A percentile compares a stretch with the other conserved stretches of the same genome.
phyloP scores from a whole-genome alignment of 1,140 invertebrate genomes.

The Atta texana region DNA sequence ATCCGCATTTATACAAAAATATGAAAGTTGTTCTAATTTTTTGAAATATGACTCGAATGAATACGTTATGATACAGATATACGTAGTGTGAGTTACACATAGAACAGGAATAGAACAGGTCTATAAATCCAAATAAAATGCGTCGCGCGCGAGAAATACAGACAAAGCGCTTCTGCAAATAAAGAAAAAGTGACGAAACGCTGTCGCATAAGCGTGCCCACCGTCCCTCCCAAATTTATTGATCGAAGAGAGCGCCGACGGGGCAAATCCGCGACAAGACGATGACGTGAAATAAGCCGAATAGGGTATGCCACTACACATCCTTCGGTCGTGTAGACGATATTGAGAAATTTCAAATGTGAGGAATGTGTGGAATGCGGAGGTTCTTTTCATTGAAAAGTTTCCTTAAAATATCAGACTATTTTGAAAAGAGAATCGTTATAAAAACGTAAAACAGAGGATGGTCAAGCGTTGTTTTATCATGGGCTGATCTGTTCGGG shows the following conservation, averaged over 20 bases:
- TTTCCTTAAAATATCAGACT: neutral
- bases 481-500: neutral
- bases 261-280: slow-evolving; percentile 29
- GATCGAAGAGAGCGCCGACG: slow-evolving; percentile 32
- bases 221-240: slow-evolving; percentile 55
- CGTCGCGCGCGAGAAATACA: slow-evolving; percentile 29
- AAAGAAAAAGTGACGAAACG: slow-evolving; percentile 48
- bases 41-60: slow-evolving; percentile 19
- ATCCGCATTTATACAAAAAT: neutral
- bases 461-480: slow-evolving; percentile 23
- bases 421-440: neutral
- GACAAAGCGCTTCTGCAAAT: slow-evolving; percentile 52
- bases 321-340: neutral
- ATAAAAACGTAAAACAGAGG: slow-evolving; percentile 18
- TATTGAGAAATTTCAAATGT: slow-evolving; percentile 33
- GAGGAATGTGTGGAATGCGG: neutral
- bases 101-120: neutral
- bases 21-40: slow-evolving; percentile 4
- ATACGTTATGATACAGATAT: neutral
- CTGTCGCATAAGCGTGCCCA: slow-evolving; percentile 18
- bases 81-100: neutral
- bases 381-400: neutral
- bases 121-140: slow-evolving; percentile 39
- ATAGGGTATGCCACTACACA: slow-evolving; percentile 1
- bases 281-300: neutral